These are phyloP conservation scores for Felis catus DNA, from an alignment of 2,113 vertebrate genomes.

Conservation along the genomic window DNA sequence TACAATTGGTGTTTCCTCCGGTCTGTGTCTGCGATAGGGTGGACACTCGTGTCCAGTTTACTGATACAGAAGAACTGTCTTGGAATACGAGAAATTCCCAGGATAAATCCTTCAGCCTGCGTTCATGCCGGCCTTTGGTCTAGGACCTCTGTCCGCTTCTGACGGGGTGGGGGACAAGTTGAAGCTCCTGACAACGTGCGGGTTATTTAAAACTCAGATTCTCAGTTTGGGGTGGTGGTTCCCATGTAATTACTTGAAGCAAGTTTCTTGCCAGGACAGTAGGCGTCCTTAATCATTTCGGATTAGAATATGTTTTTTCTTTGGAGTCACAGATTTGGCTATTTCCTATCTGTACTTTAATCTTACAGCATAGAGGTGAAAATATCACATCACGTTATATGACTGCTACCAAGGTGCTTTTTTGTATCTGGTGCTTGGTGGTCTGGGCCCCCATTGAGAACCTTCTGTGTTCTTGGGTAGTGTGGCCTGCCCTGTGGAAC, in stretches of 20 bases:
- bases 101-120: accelerated
- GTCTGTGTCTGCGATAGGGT: neutral
- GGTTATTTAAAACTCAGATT: neutral
- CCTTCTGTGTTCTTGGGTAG: no score
- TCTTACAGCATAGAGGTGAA: neutral
- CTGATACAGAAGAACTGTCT: neutral
- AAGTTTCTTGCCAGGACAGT: neutral
- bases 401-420: neutral
- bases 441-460: neutral
- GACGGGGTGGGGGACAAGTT: accelerated
- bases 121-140: neutral
- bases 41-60: no score
- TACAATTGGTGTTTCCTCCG: no score
- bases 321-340: neutral
- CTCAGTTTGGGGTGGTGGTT: neutral
- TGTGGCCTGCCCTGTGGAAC: neutral
- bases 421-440: accelerated
- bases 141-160: neutral
- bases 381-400: accelerated
- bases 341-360: neutral
- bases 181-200: accelerated
- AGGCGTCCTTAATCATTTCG: neutral
- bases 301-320: neutral
- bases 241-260: accelerated
- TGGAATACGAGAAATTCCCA: neutral